Percentiles rank a stretch among this genome's conserved stretches.
Conservation (phyloP, 2,113 vertebrate species). For the Jaculus jaculus region DNA sequence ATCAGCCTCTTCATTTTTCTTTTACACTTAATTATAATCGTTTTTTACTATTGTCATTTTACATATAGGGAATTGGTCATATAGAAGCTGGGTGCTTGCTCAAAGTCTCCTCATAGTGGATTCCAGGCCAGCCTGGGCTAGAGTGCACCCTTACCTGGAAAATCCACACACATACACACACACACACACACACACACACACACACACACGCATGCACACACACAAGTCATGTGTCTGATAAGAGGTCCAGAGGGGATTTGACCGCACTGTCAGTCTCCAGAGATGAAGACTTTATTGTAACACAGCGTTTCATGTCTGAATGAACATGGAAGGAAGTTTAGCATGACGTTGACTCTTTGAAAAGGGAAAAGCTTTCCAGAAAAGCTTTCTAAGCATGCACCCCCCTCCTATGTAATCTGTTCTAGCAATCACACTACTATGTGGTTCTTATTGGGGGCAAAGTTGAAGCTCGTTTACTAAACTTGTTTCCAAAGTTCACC, state of each 20-base stretch:
- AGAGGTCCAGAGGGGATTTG: background rate
- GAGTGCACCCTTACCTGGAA: too few species aligned
- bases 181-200: too few species aligned
- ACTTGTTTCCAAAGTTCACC: slow-evolving; percentile 24
- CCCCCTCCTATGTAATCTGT: background rate
- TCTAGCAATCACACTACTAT: background rate
- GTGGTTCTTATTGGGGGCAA: background rate
- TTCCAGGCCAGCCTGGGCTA: too few species aligned
- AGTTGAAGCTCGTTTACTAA: background rate
- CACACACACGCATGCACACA: too few species aligned
- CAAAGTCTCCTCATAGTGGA: background rate
- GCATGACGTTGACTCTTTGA: background rate
- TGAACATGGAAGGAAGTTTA: background rate
- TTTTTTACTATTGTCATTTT: background rate
- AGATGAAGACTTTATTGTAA: background rate
- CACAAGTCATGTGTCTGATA: too few species aligned
- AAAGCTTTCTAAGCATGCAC: background rate
- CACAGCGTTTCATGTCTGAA: background rate
- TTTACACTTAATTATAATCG: too few species aligned
- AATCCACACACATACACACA: too few species aligned
- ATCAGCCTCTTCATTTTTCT: too few species aligned
- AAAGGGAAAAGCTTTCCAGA: background rate
- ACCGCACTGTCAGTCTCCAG: background rate
- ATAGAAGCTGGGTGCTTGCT: background rate
- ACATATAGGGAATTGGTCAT: background rate